Conservation (phyloP, 2,888 invertebrate genomes). For the Dorcus hopei region DNA sequence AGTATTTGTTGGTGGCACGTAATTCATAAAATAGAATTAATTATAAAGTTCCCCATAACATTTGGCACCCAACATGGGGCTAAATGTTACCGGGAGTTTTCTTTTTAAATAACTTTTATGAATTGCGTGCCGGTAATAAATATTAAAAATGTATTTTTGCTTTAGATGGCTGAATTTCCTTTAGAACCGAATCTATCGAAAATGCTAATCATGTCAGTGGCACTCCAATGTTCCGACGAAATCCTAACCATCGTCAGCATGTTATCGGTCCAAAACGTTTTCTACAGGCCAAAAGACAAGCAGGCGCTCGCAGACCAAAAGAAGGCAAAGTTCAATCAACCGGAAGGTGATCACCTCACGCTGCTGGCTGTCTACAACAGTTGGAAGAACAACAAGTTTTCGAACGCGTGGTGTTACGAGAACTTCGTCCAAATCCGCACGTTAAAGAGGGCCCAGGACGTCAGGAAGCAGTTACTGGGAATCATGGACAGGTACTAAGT, state of each 20-base stretch:
- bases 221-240: slow-evolving; percentile 96
- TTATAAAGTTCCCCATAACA: neutral
- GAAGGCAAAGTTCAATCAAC: slow-evolving; percentile 98
- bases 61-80: too few species aligned
- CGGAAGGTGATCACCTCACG: slow-evolving; percentile 97
- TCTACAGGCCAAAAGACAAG: slow-evolving; percentile 92
- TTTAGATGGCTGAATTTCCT: slow-evolving; percentile 99
- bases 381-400: slow-evolving; percentile 99
- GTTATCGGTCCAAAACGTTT: slow-evolving; percentile 98
- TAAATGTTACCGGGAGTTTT: too few species aligned
- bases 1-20: slow-evolving; percentile 21
- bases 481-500: slow-evolving; percentile 86
- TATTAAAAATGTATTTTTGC: slow-evolving; percentile 12
- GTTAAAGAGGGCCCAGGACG: slow-evolving; percentile 95
- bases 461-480: slow-evolving; percentile 93
- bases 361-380: slow-evolving; percentile 98
- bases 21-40: neutral
- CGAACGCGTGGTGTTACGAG: slow-evolving; percentile 99
- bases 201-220: slow-evolving; percentile 99
- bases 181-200: slow-evolving; percentile 97
- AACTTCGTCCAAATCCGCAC: slow-evolving; percentile 98
- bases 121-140: neutral
- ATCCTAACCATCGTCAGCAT: slow-evolving; percentile 97
- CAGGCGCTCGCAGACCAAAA: slow-evolving; percentile 97
- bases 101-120: neutral